Base-by-base conservation (phyloP, 2,797 vertebrate genomes). In the Aratinga solstitialis region DNA sequence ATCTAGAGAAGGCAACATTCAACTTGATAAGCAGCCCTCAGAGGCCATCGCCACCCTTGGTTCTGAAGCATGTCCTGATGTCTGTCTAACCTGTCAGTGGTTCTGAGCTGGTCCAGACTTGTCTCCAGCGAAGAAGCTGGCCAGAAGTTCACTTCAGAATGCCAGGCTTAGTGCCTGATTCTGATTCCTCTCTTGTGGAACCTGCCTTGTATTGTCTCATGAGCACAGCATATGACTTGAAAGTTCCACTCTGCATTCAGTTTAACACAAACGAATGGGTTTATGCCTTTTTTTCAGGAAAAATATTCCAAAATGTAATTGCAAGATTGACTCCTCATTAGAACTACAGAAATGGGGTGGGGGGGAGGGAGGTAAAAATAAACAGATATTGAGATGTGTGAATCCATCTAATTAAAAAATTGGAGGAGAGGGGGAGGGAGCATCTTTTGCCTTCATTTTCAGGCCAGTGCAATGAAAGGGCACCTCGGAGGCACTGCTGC, bases 21-120 rank as follows among this genome's bases (percentile, higher is more conserved):
- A n/a, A 4, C 21, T 58, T n/a, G 30, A 15, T 29, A 53, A 53
- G 38, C 0, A 0, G 9, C 23, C 45, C 34, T 54, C 0, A 0
- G 53, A 48, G 47, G 51, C 48, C 8, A 2, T 42, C 6, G 9
- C 32, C 13, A 3, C 24, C 69, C 32, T 30, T 21, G 29, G 12
- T 36, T 56, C 21, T 32, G 77, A 62, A 56, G 42, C 9, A 1
- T 9, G 34, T 71, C 51, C 42, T 1, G 2, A 11, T 38, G 40
- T 48, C 63, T 83, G 19, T 71, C 40, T 59, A 4, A 22, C 32
- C 30, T 43, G 32, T 32, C 4, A 2, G 21, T 36, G 71, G 32
- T 43, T 93, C 61, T 51, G 45, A 40, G 74, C 68, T 69, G 45
- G 27, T 19, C 58, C 73, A 45, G 23, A 17, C 16, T 43, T 40